These are phyloP conservation scores for Notothenia rossii DNA, from an alignment of 2,113 vertebrate species.

Conservation along the genomic window DNA sequence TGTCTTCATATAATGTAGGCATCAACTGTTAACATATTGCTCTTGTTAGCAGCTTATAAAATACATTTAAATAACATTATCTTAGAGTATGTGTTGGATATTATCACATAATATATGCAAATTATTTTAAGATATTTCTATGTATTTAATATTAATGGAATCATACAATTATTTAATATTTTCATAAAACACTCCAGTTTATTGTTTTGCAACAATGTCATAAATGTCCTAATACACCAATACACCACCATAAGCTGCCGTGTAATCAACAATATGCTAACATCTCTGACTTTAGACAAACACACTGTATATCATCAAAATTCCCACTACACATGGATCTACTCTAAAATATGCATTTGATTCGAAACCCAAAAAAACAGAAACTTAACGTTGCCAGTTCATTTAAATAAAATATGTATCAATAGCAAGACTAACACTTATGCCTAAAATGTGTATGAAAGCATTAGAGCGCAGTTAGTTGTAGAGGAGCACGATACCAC, in stretches of 20 bases:
- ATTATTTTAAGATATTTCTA: not conserved
- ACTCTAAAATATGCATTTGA: not conserved
- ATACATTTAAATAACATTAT: not conserved
- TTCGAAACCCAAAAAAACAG: not conserved
- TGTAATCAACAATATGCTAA: not conserved
- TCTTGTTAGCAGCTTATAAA: not conserved
- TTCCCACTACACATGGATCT: not conserved
- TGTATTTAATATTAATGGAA: not conserved
- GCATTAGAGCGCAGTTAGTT: constrained; percentile 12
- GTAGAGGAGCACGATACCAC: not conserved
- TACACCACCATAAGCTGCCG: too few species aligned
- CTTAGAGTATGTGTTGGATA: not conserved
- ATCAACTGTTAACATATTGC: not conserved
- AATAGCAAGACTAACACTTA: not conserved
- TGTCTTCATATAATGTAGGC: not conserved
- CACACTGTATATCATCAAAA: not conserved
- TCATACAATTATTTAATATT: not conserved
- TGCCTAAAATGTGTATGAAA: not conserved
- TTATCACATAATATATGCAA: not conserved
- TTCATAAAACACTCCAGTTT: not conserved
- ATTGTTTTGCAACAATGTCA: not conserved
- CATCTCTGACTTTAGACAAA: too few species aligned
- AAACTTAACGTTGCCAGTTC: not conserved
- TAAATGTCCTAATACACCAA: too few species aligned
- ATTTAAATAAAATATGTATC: not conserved